Evolutionary conservation across 2,888 invertebrate genomes (phyloP), one percentile per base, ranked within the genome.

Genomic region (Andrena hattorfiana): DNA sequence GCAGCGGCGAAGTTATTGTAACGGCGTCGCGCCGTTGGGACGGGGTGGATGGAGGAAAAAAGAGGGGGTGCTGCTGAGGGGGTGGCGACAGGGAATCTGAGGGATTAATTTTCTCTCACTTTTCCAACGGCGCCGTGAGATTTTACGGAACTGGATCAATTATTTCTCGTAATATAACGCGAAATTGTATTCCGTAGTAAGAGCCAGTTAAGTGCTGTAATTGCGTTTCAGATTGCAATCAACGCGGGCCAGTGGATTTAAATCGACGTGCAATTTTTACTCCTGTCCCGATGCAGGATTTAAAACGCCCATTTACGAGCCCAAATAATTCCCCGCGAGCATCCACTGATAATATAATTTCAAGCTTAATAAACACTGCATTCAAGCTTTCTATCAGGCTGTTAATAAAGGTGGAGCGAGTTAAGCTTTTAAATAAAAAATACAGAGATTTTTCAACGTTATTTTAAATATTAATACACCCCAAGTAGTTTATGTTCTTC

Each of bases 1-100:
- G 90, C 89, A 89, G 88, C 88, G 83, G 87, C 88, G 77, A 88
- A 90, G 90, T 91, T 90, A 91, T 90, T 90, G 87, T 86, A 87
- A 85, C 84, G 88, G 80, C 85, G 76, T 87, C 85, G 73, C 76
- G 82, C 77, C 77, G 62, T 79, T 79, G 67, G 78, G 83, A 83
- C 77, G 71, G 13, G 26, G 51, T n/a, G 20, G 5, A 7, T 49
- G 62, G 32, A 8, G 35, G 60, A 62, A 70, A 62, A 51, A 42
- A 64, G 28, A 49, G 51, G n/a, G 26, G 2, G 30, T 26, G 28
- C 32, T 4, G 16, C n/a, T 28, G 48, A 48, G 56, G 49, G 16
- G 49, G 71, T 32, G 54, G 49, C 54, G 26, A 7, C 66, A 32
- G 67, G 74, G 60, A 10, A 70, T 54, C 78, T 49, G 84, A 73